Percentiles rank a stretch among this genome's conserved stretches.
Conservation (phyloP, 2,113 vertebrate genomes). For the Loxodonta africana region DNA sequence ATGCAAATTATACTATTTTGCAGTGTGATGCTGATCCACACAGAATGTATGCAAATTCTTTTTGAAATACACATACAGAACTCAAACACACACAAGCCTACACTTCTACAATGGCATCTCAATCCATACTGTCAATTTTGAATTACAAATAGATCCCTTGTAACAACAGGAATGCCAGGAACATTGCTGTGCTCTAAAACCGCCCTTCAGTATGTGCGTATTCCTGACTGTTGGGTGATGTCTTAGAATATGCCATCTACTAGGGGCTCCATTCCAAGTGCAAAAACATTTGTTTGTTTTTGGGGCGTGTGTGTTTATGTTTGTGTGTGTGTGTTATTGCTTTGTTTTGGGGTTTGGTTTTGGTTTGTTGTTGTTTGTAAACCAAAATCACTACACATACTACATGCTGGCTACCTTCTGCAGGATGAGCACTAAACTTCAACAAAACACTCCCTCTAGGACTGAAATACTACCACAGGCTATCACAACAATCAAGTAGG, state of each 20-base stretch:
- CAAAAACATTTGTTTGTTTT: background rate
- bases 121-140: background rate
- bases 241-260: background rate
- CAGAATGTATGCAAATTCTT: background rate
- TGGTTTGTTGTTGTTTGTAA: background rate
- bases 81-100: background rate
- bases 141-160: background rate
- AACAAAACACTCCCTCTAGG: background rate
- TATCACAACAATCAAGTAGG: background rate
- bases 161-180: background rate
- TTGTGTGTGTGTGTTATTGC: background rate
- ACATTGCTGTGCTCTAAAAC: background rate
- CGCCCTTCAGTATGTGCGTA: background rate
- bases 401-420: background rate
- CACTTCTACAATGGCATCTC: background rate
- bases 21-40: background rate
- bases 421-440: background rate
- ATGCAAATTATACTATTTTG: slow-evolving; percentile 36
- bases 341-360: background rate
- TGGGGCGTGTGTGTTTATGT: background rate
- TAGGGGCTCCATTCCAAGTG: background rate
- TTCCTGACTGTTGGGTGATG: background rate
- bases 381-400: background rate
- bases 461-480: background rate
- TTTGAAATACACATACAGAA: background rate